Evolutionary conservation across 2,888 invertebrate genomes (phyloP), one percentile per base, ranked within the genome.

Genomic region (Eurois occulta): DNA sequence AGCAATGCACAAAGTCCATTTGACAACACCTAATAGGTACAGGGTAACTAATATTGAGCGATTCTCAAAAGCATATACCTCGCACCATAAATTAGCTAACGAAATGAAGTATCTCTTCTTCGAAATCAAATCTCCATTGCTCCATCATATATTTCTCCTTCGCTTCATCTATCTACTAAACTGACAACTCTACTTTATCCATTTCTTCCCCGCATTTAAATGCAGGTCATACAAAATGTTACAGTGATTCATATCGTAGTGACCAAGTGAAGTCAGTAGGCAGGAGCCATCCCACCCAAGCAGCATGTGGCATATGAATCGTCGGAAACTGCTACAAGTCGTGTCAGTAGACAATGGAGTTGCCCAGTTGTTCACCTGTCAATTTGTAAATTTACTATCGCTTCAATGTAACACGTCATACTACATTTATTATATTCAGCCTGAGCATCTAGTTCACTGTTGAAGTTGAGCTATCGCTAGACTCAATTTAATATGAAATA

Each of bases 361-460:
- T 28, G 52, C 24, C 64, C 75, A 75, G 13, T 21, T 69, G 38
- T 18, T 71, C 46, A 72, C 58, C 48, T 28, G 41, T 28, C 46
- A 41, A 35, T 35, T 16, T 16, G 32, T 48, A 52, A 52, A 73
- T 65, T 65, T 58, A 41, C n/a, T 41, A 18, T 10, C 8, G 21
- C 8, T 46, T 7, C 6, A 35, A 18, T 38, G 11, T 28, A 16
- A 70, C 38, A 48, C n/a, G 55, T 28, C 52, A 16, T 21, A 43
- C 16, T 32, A 58, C 66, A 48, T 52, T 52, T 10, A 64, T 21
- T 55, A 48, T 58, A 58, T 48, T 46, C 72, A 55, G 32, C 35
- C n/a, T 55, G 72, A 43, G 28, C 62, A 72, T 66, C 81, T 75
- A 81, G 75, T 52, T 58, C 81, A 66, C 6, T 32, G 65, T 6